Evolutionary conservation across 53 echinoderm and acorn worm species (phyloP).

Genomic region (Astropecten irregularis): DNA sequence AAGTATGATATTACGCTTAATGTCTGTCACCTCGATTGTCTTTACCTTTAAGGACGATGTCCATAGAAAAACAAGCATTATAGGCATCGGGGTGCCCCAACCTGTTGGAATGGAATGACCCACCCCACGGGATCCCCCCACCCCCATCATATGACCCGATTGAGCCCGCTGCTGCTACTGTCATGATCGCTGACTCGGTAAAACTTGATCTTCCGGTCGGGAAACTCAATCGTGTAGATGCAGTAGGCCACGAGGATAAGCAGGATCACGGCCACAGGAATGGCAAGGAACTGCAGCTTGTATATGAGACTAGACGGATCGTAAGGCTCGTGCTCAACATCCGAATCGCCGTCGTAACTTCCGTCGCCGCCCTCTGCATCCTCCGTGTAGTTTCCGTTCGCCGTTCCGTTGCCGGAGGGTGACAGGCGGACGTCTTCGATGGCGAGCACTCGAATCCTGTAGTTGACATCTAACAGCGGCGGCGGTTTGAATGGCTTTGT

Average conservation of each 20-base stretch:
- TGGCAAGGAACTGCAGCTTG: slow-evolving; percentile 57
- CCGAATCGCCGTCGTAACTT: background rate
- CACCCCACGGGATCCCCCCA: too few species aligned
- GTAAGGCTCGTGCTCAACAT: background rate
- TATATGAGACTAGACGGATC: slow-evolving; percentile 21
- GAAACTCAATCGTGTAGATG: slow-evolving; percentile 63
- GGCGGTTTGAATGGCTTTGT: background rate
- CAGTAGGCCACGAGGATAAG: slow-evolving; percentile 53
- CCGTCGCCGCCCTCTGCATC: background rate
- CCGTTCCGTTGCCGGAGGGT: background rate
- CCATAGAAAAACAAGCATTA: too few species aligned
- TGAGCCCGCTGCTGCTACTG: slow-evolving; percentile 1
- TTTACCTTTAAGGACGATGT: too few species aligned
- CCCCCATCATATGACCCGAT: slow-evolving; percentile 46
- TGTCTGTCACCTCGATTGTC: too few species aligned
- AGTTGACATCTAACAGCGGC: slow-evolving; percentile 13
- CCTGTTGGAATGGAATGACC: too few species aligned
- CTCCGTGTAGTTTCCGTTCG: background rate
- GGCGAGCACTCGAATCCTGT: slow-evolving; percentile 3
- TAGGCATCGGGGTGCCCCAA: too few species aligned
- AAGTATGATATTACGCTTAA: too few species aligned
- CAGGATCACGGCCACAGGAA: slow-evolving; percentile 63
- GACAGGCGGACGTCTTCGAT: background rate
- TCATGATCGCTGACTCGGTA: slow-evolving; percentile 70
- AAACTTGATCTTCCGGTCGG: slow-evolving; percentile 69